Base-by-base conservation (phyloP, 2,888 invertebrate species). In the Trimorus sp. region DNA sequence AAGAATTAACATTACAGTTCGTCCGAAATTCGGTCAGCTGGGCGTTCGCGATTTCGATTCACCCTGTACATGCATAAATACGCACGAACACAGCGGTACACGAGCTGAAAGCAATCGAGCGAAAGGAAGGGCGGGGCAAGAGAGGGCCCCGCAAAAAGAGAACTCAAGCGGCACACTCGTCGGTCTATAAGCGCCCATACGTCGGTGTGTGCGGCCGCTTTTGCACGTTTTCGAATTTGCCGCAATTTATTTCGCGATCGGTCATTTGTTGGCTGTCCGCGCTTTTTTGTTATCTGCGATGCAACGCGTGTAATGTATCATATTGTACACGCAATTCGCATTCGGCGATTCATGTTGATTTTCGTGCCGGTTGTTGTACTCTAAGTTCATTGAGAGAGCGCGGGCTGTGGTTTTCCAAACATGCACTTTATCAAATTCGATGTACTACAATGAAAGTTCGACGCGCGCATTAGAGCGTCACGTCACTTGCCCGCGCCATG, bases 401-500 rank as follows among this genome's bases (percentile, higher is more conserved):
- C 59, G 59, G 69, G 59, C 62, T 79, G 74, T 65, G 74, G 74
- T 74, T 79, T n/a, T 65, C 48, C 74, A 26, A 56, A 74, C 74
- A 63, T 74, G 74, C 65, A 79, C 79, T 79, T 79, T 74, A 79
- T 79, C 79, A 79, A 79, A 79, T 79, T 79, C 79, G 79, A 74
- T 79, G 69, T 65, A 59, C 42, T 54, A 65, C 74, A 70, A 79
- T 65, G 74, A 73, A 79, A 79, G 74, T 79, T 79, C 42, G 40
- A 69, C 68, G 56, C 63, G 26, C 26, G 74, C 63, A 66, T 73
- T 69, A 69, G 69, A 68, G 74, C 69, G 73, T 66, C 78, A 71
- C 71, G 71, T 71, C 78, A 71, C 70, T 70, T 49, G 16, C 42
- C n/a, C 53, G 59, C 53, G 42, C 59, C 11, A 14, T 60, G 36